Evolutionary conservation across 2,888 invertebrate species (phyloP), one percentile per base, ranked within the genome.

Genomic region (Drosophila pseudotakahashii): DNA sequence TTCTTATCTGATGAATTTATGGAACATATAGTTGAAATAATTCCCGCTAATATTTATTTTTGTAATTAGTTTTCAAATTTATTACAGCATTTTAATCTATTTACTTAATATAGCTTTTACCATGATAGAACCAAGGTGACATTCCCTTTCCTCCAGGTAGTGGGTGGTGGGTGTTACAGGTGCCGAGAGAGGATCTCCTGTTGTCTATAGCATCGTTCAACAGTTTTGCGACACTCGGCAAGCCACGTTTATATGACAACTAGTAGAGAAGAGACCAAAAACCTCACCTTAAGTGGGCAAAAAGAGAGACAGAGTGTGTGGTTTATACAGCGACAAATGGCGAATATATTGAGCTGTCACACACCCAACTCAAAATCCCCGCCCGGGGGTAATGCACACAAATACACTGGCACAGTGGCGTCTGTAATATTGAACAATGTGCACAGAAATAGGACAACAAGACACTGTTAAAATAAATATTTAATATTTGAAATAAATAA

Each of bases 261-360:
- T 71, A 50, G 69, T 42, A n/a, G 54, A 32, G 16, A 10, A n/a
- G 34, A 26, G 55, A 63, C 78, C 23, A 62, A 51, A 55, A 42
- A 51, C 47, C 59, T 42, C 42, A 50, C 72, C 41, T 62, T 48
- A 16, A 53, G 53, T 37, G 62, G 34, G 36, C 10, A 42, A 52
- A 59, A 55, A 48, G 34, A 16, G 13, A 7, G 53, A 41, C 26
- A 1, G 67, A 9, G 39, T 30, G 26, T 70, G 72, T 69, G 81
- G 78, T 57, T 73, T 73, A 68, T 76, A 78, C 68, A 87, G 87
- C 84, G 84, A 86, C 88, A 82, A 88, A 87, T 89, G 80, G 78
- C 78, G 79, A 83, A 89, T 84, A 87, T 84, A 86, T 89, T 83
- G 74, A 88, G 83, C 82, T 84, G 86, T 79, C 81, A 82, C 77